Evolutionary conservation across 2,888 invertebrate species (phyloP), one percentile per base, ranked within the genome.

Genomic region (Eristalis intricaria): DNA sequence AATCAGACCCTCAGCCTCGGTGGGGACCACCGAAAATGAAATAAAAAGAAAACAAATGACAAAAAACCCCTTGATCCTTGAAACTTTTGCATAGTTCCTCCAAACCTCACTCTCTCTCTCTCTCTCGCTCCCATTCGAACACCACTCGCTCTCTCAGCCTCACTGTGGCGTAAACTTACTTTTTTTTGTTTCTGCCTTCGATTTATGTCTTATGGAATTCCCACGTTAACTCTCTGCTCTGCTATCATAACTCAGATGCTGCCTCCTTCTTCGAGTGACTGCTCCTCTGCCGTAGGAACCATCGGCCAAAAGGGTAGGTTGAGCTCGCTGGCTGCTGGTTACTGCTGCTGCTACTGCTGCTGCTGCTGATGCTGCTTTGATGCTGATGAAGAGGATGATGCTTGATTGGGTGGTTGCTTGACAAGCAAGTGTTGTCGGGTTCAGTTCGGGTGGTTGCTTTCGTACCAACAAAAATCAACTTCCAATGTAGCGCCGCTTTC

Each of bases 121-220:
- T 1, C 19, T 3, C 50, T n/a, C 7, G 1, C 43, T 19, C 50
- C 1, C n/a, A n/a, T 19, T 5, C 50, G n/a, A 15, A n/a, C 5
- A n/a, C n/a, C n/a, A 10, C 26, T 26, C 5, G 19, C n/a, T 11
- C 26, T 32, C 32, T 8, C 60, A 22, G 19, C n/a, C 32, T 23
- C 38, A 80, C 71, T 84, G 19, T 70, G 80, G 50, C 80, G 80
- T 80, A 82, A 76, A 82, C 81, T 82, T 74, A 86, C 86, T 70
- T 74, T 78, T 64, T 82, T 82, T 19, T 32, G 4, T 4, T 32
- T 26, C 13, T 50, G 50, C 50, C 7, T 50, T 77, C 69, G 77
- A 74, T 74, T 69, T 86, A 75, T 81, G 64, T 35, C 77, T 60
- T 77, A 65, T 78, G 56, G 50, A 77, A 77, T 81, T 68, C 43